Conservation (phyloP, 2,888 invertebrate genomes). For the Drosophila glabriapex region DNA sequence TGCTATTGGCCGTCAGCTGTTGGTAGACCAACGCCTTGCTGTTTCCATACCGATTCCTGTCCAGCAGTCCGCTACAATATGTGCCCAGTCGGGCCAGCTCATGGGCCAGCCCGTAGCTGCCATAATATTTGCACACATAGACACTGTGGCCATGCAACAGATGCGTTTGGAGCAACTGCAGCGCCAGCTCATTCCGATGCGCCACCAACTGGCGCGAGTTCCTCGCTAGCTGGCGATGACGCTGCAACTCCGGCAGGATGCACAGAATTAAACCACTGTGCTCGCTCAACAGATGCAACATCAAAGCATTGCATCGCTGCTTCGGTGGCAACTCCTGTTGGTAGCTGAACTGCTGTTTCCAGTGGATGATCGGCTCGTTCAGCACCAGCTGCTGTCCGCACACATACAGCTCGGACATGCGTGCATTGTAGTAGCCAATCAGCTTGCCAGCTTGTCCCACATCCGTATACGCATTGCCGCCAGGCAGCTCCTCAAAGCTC, state of each 20-base stretch:
- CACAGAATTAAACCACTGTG: conserved; percentile 62
- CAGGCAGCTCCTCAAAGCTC: conserved; percentile 53
- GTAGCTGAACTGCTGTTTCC: conserved; percentile 65
- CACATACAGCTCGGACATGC: conserved; percentile 62
- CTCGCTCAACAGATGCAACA: conserved; percentile 67
- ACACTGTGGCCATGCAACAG: conserved; percentile 63
- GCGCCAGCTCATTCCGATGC: conserved; percentile 52
- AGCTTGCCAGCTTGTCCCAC: conserved; percentile 42
- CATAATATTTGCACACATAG: conserved; percentile 70
- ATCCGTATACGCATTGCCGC: neutral
- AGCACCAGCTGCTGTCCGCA: conserved; percentile 70
- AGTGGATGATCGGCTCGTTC: conserved; percentile 67
- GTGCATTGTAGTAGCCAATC: conserved; percentile 59
- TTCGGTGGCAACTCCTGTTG: conserved; percentile 53
- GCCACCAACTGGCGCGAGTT: conserved; percentile 65
- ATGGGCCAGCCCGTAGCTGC: conserved; percentile 70
- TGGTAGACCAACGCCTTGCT: conserved; percentile 67
- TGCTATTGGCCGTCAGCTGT: conserved; percentile 50
- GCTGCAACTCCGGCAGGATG: conserved; percentile 55
- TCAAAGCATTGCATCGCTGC: conserved; percentile 62
- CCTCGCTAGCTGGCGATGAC: conserved; percentile 29
- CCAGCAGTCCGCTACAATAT: conserved; percentile 72
- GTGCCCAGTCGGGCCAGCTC: conserved; percentile 58
- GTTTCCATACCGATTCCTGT: conserved; percentile 72
- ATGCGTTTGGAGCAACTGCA: conserved; percentile 55